Base-by-base conservation (phyloP, 2,888 invertebrate genomes). In the Steinernema carpocapsae region DNA sequence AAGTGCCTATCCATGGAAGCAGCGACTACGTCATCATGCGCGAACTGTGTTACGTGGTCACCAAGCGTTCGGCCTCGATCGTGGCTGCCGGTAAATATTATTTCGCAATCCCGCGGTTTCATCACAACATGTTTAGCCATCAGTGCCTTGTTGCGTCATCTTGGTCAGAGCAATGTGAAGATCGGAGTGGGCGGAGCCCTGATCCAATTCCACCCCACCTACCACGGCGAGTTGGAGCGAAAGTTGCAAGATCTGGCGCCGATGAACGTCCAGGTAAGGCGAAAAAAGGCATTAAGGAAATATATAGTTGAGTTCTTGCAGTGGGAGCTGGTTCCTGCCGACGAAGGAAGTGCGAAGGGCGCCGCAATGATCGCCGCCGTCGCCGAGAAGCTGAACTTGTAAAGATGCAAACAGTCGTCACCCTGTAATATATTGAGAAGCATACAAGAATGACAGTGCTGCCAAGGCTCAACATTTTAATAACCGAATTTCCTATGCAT, bases 341-440 rank as follows among this genome's bases (percentile, higher is more conserved):
- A 85, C 71, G 87, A 88, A 70, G 88, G 87, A 70, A 85, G 85
- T 74, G 86, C 82, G 70, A 79, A 81, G 52, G 87, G 87, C 56
- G 87, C 87, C 10, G 87, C 87, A 7, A 78, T 87, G 64, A 84
- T 86, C 37, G 88, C 88, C n/a, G 87, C 88, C n/a, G 84, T 86
- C 37, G 82, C 84, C 59, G 86, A 86, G 76, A 79, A 78, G 52
- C 52, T 78, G 22, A 71, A 75, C n/a, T 56, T 80, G 42, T 80
- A 52, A 77, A 46, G 32, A 71, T n/a, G 29, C 12, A 26, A n/a
- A 64, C 64, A 64, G 19, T 64, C n/a, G n/a, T n/a, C n/a, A n/a
- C n/a, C n/a, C 26, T 64, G 37, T 64, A 26, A 24, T 26, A 52
- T 52, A 64, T 64, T 64, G 22, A 26, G 22, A 64, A 26, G 22